Evolutionary conservation across 1,140 invertebrate species (phyloP), one percentile per base, ranked within the genome.

Genomic region (Drosophila arawakana): DNA sequence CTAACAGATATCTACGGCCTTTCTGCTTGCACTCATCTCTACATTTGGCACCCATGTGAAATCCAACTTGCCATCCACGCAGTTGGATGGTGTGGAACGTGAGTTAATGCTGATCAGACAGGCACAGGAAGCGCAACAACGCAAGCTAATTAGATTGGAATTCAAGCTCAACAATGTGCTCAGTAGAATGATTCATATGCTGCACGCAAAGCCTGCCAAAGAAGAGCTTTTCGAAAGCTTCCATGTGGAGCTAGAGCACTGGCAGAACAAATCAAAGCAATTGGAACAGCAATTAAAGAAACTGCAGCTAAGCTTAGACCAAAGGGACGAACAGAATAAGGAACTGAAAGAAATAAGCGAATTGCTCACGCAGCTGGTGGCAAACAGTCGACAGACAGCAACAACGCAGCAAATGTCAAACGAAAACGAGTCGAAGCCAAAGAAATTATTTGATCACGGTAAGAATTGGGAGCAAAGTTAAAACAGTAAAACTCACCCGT

Each of bases 91-190:
- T 6, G 7, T 73, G 49, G 55, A 60, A 57, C 73, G 74, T 11
- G 78, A 91, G 47, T 50, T 91, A 7, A 49, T 50, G 8, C 25
- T 80, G 18, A 80, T 92, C n/a, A 75, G 73, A 10, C 67, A 50
- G 7, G 49, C 67, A 3, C 73, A 84, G 52, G 77, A 73, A 9
- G 47, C 60, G 10, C 76, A 91, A 13, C 55, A 85, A 3, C 65
- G 77, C 6, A 90, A 68, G 58, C 55, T 92, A 0, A 55, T 59
- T 0, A 52, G 35, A 10, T n/a, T 90, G 25, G 85, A 92, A 5
- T 70, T 80, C 2, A 88, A 77, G 49, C 52, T 92, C 0, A 77
- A 80, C 52, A 82, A 72, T 11, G 75, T 91, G 10, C 47, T 91
- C 2, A 80, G 83, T 54, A 90, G 78, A 61, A 60, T 92, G 30